A percentile compares a stretch with the other conserved stretches of the same genome.
Evolutionary conservation across 2,888 invertebrate species (phyloP).

Genomic region (Acleris laterana): DNA sequence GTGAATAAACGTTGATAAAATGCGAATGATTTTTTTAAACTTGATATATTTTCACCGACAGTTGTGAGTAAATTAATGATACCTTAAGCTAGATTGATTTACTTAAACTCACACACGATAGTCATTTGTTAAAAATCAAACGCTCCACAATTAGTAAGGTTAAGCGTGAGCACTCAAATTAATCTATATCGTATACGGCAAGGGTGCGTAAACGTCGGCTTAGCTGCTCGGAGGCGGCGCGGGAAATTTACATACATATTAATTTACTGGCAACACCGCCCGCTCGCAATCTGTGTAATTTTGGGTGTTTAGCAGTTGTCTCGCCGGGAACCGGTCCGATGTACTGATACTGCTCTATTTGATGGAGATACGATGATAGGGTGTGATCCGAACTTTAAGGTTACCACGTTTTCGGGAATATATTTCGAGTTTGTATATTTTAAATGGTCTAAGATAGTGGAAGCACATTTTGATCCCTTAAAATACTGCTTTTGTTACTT

Average conservation of each 20-base stretch:
- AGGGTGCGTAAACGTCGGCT: slow-evolving; percentile 59
- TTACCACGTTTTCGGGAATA: too few species aligned
- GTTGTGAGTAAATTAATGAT: too few species aligned
- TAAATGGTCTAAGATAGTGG: too few species aligned
- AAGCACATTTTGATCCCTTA: too few species aligned
- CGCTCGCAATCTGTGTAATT: slow-evolving; percentile 77
- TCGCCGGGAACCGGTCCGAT: slow-evolving; percentile 40
- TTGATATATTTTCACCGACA: too few species aligned
- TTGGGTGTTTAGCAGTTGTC: slow-evolving; percentile 67
- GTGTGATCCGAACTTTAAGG: too few species aligned
- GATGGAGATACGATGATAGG: slow-evolving; percentile 24
- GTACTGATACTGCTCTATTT: slow-evolving; percentile 47
- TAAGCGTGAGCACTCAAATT: slow-evolving; percentile 48
- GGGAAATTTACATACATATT: slow-evolving; percentile 81
- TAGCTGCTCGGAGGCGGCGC: slow-evolving; percentile 53
- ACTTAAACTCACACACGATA: neutral
- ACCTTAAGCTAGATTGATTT: too few species aligned
- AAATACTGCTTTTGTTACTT: too few species aligned
- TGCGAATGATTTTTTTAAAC: too few species aligned
- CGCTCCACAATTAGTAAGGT: slow-evolving; percentile 35
- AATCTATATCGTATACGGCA: slow-evolving; percentile 54
- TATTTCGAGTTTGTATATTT: too few species aligned
- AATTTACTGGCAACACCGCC: slow-evolving; percentile 73
- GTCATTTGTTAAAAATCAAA: slow-evolving; percentile 25
- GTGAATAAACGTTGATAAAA: too few species aligned